Conservation (phyloP, 1,140 invertebrate genomes). For the Nephila pilipes region DNA sequence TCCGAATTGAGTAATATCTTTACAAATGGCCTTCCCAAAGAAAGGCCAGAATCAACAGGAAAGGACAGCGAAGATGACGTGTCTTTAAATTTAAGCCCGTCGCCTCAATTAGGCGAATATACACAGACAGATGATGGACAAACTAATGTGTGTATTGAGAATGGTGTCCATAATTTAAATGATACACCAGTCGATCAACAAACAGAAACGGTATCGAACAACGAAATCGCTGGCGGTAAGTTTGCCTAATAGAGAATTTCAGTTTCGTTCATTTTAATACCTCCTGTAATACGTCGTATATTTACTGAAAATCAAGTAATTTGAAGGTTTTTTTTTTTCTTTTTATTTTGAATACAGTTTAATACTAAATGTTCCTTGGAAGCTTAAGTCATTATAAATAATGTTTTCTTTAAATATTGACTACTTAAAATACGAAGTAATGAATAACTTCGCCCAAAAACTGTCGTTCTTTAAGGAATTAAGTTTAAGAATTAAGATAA, state of each 20-base stretch:
- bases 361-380: too few species aligned
- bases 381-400: too few species aligned
- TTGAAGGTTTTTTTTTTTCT: too few species aligned
- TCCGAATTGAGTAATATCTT: constrained; percentile 53
- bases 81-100: constrained; percentile 34
- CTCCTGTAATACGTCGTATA: too few species aligned
- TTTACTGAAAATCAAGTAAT: too few species aligned
- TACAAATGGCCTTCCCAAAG: constrained; percentile 7
- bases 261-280: too few species aligned
- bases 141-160: background rate
- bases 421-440: too few species aligned
- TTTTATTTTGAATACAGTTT: too few species aligned
- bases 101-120: background rate
- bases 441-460: too few species aligned
- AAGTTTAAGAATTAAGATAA: too few species aligned
- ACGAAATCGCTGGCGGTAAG: constrained; percentile 37
- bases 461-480: too few species aligned
- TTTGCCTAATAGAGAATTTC: background rate
- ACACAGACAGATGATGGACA: background rate
- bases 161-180: background rate
- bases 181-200: background rate
- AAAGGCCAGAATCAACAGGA: background rate
- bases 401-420: too few species aligned
- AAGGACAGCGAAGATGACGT: constrained; percentile 29
- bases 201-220: background rate